Percentiles rank a stretch among this genome's conserved stretches.
Evolutionary conservation across 1,140 invertebrate genomes (phyloP).

Genomic region (Sitophilus oryzae): DNA sequence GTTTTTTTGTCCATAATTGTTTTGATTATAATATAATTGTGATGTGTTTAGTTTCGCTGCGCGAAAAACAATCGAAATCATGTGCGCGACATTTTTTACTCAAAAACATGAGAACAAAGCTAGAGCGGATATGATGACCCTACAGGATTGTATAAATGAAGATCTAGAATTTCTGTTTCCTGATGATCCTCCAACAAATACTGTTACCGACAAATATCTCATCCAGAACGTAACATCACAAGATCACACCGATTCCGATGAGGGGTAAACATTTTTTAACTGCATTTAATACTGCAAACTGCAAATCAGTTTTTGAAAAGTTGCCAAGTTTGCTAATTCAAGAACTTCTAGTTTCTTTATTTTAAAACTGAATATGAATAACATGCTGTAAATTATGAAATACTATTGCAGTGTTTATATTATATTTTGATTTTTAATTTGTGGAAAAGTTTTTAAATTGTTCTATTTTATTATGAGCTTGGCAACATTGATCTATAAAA

Average conservation of each 20-base stretch:
- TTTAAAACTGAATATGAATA: no score
- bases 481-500: no score
- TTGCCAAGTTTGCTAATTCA: slow-evolving; percentile 24
- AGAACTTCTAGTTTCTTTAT: no score
- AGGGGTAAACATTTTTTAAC: slow-evolving; percentile 22
- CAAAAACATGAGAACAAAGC: slow-evolving; percentile 14
- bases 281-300: neutral
- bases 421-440: no score
- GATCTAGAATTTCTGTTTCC: slow-evolving; percentile 51
- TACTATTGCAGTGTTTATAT: no score
- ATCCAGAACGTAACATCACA: slow-evolving; percentile 11
- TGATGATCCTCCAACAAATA: slow-evolving; percentile 36
- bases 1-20: neutral
- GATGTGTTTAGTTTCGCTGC: slow-evolving; percentile 17
- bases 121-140: slow-evolving; percentile 42
- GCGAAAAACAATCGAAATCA: slow-evolving; percentile 2
- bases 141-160: slow-evolving; percentile 53
- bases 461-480: no score
- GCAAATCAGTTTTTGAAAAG: slow-evolving; percentile 21
- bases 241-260: slow-evolving; percentile 25
- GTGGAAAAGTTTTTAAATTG: no score
- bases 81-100: slow-evolving; percentile 20
- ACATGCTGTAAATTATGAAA: no score
- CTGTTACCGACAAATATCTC: slow-evolving; percentile 16
- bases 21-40: slow-evolving; percentile 24